phyloP scores from a whole-genome alignment of 2,888 invertebrate species.

The Idaea dimidiata region DNA sequence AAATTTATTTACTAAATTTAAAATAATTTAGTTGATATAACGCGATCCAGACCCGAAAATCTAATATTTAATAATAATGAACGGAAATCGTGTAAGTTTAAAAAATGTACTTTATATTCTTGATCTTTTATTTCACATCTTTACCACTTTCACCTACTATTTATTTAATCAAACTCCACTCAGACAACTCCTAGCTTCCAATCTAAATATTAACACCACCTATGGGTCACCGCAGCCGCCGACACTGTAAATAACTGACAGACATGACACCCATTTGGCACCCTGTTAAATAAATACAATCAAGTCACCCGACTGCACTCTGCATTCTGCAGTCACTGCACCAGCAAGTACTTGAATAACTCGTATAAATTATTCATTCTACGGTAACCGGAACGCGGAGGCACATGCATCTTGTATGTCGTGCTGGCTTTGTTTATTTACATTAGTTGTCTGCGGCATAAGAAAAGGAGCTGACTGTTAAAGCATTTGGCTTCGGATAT shows the following conservation, averaged over 20 bases:
- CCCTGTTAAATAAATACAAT: conserved; percentile 37
- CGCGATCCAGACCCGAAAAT: no score
- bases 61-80: no score
- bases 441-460: conserved; percentile 27
- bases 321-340: conserved; percentile 37
- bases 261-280: conserved; percentile 8
- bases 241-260: background rate
- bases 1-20: no score
- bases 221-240: background rate
- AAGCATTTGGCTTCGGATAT: conserved; percentile 18
- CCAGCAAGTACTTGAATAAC: conserved; percentile 12
- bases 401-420: conserved; percentile 46
- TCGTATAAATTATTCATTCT: conserved; percentile 43
- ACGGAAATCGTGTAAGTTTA: no score
- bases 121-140: background rate
- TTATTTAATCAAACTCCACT: background rate
- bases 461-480: conserved; percentile 21
- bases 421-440: conserved; percentile 39
- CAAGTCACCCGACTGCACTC: conserved; percentile 29
- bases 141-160: background rate
- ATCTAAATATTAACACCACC: background rate
- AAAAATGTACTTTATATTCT: no score
- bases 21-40: no score
- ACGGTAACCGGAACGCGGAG: conserved; percentile 27
- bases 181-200: background rate